Percentiles rank a stretch among this genome's conserved stretches.
Evolutionary conservation across 2,113 vertebrate genomes (phyloP).

Genomic region (Sinocyclocheilus rhinocerous): DNA sequence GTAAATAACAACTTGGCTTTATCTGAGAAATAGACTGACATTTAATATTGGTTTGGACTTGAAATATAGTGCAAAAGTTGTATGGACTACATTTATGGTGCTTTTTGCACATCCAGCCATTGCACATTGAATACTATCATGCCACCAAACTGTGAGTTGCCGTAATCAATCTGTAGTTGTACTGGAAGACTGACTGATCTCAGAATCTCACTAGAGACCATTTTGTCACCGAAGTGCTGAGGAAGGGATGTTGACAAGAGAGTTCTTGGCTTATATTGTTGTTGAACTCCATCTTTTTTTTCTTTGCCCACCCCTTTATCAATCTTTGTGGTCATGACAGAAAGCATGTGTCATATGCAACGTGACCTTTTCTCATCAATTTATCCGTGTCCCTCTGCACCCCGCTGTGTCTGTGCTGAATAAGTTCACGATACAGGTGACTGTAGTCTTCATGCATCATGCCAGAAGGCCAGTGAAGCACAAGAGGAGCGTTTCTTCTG

Average conservation of each 20-base stretch:
- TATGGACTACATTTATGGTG: not conserved
- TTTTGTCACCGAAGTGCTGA: not conserved
- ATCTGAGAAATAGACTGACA: not conserved
- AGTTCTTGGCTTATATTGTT: not conserved
- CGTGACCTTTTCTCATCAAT: constrained; percentile 39
- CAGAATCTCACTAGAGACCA: not conserved
- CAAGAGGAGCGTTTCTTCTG: constrained; percentile 6
- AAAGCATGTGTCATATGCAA: constrained; percentile 9
- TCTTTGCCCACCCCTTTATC: not conserved
- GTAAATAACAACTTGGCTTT: not conserved
- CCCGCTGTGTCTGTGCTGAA: constrained; percentile 2
- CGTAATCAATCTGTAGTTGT: not conserved
- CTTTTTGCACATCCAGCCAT: not conserved
- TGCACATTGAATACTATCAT: not conserved
- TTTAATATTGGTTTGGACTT: not conserved
- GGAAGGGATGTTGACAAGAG: not conserved
- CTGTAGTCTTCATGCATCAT: constrained; percentile 9
- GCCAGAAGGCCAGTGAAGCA: constrained; percentile 4
- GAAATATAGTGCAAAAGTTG: not conserved
- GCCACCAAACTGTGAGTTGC: not conserved
- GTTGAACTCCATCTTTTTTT: not conserved
- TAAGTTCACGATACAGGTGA: constrained; percentile 23
- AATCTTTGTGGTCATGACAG: constrained; percentile 12
- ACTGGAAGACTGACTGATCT: not conserved
- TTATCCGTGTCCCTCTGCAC: constrained; percentile 9